A percentile compares a stretch with the other conserved stretches of the same genome.
These are phyloP conservation scores for Hypomecis atomaria DNA, from an alignment of 2,888 invertebrate genomes.

Conservation along the genomic window DNA sequence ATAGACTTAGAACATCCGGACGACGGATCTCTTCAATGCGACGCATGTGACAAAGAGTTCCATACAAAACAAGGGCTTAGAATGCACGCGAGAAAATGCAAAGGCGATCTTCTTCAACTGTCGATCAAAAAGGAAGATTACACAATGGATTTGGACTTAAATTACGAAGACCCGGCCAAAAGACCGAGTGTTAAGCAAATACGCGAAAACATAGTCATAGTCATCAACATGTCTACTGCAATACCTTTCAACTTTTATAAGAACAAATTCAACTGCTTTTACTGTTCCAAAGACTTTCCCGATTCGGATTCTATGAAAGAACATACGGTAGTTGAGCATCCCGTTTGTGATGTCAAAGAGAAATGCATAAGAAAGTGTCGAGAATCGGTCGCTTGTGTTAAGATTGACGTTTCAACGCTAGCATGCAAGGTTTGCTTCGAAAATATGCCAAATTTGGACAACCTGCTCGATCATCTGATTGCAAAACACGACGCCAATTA, in stretches of 20 bases:
- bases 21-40: conserved; percentile 71
- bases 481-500: conserved; percentile 72
- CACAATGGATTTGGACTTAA: conserved; percentile 66
- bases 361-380: conserved; percentile 76
- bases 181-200: conserved; percentile 75
- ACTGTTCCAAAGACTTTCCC: conserved; percentile 75
- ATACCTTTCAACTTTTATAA: conserved; percentile 79
- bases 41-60: conserved; percentile 71
- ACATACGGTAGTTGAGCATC: conserved; percentile 72
- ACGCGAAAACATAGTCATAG: conserved; percentile 71
- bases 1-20: conserved; percentile 75
- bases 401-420: conserved; percentile 72
- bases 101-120: conserved; percentile 59
- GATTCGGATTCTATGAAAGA: conserved; percentile 74
- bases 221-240: conserved; percentile 79
- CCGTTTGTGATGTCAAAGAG: conserved; percentile 69
- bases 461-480: conserved; percentile 70
- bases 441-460: conserved; percentile 65
- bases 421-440: conserved; percentile 77
- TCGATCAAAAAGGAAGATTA: conserved; percentile 67
- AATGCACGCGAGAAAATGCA: conserved; percentile 75
- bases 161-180: conserved; percentile 61
- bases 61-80: conserved; percentile 75
- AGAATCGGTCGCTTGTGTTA: conserved; percentile 76
- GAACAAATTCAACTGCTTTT: conserved; percentile 79